phyloP scores from a whole-genome alignment of 1,140 invertebrate genomes.

The Drosophila repletoides region DNA sequence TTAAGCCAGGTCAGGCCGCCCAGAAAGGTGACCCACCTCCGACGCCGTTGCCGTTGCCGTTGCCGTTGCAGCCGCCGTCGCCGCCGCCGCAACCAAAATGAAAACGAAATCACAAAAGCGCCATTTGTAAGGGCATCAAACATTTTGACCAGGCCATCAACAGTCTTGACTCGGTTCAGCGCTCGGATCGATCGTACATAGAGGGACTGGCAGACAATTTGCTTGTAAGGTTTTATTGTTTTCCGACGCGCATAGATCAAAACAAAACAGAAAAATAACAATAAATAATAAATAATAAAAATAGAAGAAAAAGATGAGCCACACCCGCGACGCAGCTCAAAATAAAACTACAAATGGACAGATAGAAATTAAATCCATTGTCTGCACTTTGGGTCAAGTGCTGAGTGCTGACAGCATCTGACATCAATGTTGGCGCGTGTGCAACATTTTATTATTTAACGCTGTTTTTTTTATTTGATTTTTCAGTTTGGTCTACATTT shows the following conservation, averaged over 20 bases:
- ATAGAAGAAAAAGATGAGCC: conserved; percentile 68
- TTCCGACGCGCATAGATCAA: conserved; percentile 72
- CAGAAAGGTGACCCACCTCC: conserved; percentile 38
- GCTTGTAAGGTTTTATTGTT: conserved; percentile 60
- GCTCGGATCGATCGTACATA: conserved; percentile 45
- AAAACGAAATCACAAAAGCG: conserved; percentile 68
- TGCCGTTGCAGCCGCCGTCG: conserved; percentile 35
- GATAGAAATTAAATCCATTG: conserved; percentile 72
- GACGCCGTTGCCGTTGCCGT: conserved; percentile 36
- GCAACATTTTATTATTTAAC: conserved; percentile 48
- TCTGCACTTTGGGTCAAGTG: conserved; percentile 74
- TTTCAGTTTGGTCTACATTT: neutral
- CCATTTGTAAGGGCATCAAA: conserved; percentile 63
- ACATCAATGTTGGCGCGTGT: conserved; percentile 56
- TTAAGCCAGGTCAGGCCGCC: conserved; percentile 75
- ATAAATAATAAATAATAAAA: conserved; percentile 39
- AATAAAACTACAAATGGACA: conserved; percentile 56
- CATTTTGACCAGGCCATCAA: conserved; percentile 55
- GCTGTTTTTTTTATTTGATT: conserved; percentile 34
- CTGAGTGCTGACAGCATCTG: conserved; percentile 74
- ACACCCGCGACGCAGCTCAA: conserved; percentile 59
- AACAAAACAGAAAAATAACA: conserved; percentile 44
- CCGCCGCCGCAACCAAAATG: conserved; percentile 66
- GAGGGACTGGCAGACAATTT: conserved; percentile 69
- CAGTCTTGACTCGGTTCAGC: conserved; percentile 24